Evolutionary conservation across 92 coral and sea anemone species (phyloP), one percentile per base, ranked within the genome.

Genomic region (Scolanthus callimorphus): DNA sequence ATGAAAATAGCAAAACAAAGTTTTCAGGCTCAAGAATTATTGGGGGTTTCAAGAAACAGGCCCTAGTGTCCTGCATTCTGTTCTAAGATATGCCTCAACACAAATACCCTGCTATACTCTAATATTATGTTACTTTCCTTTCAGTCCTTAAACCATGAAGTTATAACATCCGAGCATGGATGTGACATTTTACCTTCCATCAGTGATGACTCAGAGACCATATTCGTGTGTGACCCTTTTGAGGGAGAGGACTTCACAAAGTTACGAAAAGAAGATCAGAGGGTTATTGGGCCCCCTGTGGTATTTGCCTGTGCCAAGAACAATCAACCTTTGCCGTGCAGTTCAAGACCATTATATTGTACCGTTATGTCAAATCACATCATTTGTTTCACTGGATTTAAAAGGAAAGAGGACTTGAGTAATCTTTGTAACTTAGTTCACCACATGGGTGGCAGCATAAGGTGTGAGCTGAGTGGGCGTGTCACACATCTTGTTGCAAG

Each of bases 371-470:
- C 83, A 24, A 85, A 84, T 63, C 80, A 80, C 38, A 77, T 94
- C 28, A 74, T 94, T 26, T 94, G 99, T 31, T 94, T 94, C 31
- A 84, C 96, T 70, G 99, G 96, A 29, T 94, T 94, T 67, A 70
- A 85, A 48, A 86, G 74, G 69, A 94, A 94, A 21, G 96, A 83
- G 23, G 88, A 84, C 29, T 82, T 88, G 45, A 83, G 89, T 20
- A 55, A 41, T 54, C 81, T 94, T 46, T 88, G 96, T 70, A 83
- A 86, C 30, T 71, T 94, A 51, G 99, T 94, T 13, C 99, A 94
- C 48, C 81, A 89, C 64, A 94, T 94, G 99, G 99, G 99, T 48
- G 99, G 99, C 17, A 88, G 96, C 65, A 86, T 94, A 39, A 73
- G 99, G 28, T 62, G 89, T 30, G 99, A 94, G 27, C 82, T 88